These are phyloP conservation scores for Drosophila nasuta DNA, from an alignment of 1,140 invertebrate species.

Conservation along the genomic window DNA sequence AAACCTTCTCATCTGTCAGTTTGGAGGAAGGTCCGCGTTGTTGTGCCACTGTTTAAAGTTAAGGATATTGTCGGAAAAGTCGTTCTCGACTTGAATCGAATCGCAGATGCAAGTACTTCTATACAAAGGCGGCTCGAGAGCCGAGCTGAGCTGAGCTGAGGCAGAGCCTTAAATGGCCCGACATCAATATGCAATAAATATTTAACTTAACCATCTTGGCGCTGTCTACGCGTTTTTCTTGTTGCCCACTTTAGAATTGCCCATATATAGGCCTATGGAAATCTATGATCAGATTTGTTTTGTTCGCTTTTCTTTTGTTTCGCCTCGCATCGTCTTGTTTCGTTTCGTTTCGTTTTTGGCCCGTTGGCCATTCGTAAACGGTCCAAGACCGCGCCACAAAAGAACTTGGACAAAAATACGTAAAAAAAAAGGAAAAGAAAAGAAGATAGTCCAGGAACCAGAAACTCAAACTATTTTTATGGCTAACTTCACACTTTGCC, in stretches of 20 bases:
- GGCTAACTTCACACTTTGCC: constrained; percentile 22
- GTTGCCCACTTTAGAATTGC: constrained; percentile 51
- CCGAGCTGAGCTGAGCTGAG: too few species aligned
- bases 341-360: constrained; percentile 20
- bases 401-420: neutral
- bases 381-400: constrained; percentile 2
- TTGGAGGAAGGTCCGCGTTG: constrained; percentile 3
- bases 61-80: constrained; percentile 36
- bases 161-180: constrained; percentile 71
- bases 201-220: constrained; percentile 77
- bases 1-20: constrained; percentile 11
- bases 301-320: constrained; percentile 7
- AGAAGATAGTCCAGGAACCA: neutral
- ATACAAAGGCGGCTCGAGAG: constrained; percentile 66
- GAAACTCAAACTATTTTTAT: constrained; percentile 22
- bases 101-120: constrained; percentile 39
- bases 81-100: constrained; percentile 14
- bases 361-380: constrained; percentile 12
- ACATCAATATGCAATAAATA: constrained; percentile 83
- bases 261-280: constrained; percentile 72
- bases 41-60: constrained; percentile 20
- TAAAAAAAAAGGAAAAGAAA: neutral
- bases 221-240: constrained; percentile 66
- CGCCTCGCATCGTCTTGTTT: neutral
- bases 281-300: constrained; percentile 61